These are phyloP conservation scores for Bombus turneri DNA, from an alignment of 1,140 invertebrate species.

Conservation along the genomic window DNA sequence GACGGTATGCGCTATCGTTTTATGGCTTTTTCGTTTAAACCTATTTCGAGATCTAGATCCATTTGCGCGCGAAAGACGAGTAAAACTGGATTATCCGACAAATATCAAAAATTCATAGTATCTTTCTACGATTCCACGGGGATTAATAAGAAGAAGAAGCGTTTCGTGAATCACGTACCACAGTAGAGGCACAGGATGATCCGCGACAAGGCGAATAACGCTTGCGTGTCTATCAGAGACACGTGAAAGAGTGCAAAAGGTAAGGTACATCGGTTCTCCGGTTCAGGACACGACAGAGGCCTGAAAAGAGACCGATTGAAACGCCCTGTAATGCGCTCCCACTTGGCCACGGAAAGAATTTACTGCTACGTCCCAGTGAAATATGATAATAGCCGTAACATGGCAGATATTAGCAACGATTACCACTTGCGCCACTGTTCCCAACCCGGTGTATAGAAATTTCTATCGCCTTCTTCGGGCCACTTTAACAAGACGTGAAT, in stretches of 20 bases:
- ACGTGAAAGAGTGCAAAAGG: slow-evolving; percentile 42
- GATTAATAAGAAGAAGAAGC: neutral
- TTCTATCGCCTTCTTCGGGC: slow-evolving; percentile 43
- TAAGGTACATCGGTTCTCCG: neutral
- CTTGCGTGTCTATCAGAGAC: slow-evolving; percentile 10
- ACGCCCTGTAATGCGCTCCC: slow-evolving; percentile 39
- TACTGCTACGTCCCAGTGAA: slow-evolving; percentile 57
- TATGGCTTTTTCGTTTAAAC: neutral
- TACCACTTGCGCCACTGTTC: slow-evolving; percentile 60
- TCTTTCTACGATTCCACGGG: neutral
- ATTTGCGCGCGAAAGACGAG: too few species aligned
- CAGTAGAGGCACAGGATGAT: slow-evolving; percentile 27
- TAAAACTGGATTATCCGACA: too few species aligned
- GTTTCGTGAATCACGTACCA: slow-evolving; percentile 45
- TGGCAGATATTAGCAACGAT: slow-evolving; percentile 69
- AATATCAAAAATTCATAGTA: neutral
- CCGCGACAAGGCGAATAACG: neutral
- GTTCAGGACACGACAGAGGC: slow-evolving; percentile 36
- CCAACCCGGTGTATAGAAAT: slow-evolving; percentile 23
- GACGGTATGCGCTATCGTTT: neutral
- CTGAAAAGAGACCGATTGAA: slow-evolving; percentile 52
- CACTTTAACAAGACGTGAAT: slow-evolving; percentile 54
- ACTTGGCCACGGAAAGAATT: slow-evolving; percentile 50
- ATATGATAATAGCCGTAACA: slow-evolving; percentile 66
- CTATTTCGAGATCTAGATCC: too few species aligned